Evolutionary conservation across 1,140 invertebrate genomes (phyloP), one percentile per base, ranked within the genome.

Genomic region (Drosophila obscura): DNA sequence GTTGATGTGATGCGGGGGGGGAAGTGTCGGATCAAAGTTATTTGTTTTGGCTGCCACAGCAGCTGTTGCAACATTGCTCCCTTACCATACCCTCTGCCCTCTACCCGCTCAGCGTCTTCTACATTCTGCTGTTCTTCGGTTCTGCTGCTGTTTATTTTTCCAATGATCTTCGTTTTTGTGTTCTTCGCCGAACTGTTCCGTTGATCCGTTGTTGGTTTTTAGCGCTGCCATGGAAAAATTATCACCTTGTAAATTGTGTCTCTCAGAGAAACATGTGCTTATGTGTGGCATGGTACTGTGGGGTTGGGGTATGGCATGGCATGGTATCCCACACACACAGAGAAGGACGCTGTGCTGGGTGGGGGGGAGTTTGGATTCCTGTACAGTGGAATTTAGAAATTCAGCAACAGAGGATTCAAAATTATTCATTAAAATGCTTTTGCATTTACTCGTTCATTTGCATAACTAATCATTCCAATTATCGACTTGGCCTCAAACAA

Each of bases 11-110:
- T 19, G 31, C 31, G 35, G 2, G 4, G 69, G 49, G 67, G 74
- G 62, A 75, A 65, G 64, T 83, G 80, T 84, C 82, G 81, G 82
- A 81, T 52, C 62, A 59, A 73, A 87, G 61, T 58, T 85, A 85
- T 85, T 85, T 85, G 74, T 72, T 65, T 78, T 75, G 57, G 56
- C 76, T 82, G 74, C 78, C 57, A 48, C 52, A 58, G 69, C 79
- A 83, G 80, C 80, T 82, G 80, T 79, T 82, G 65, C 52, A 64
- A 57, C 46, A 39, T 39, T 13, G 61, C 64, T 67, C 64, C 28
- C 13, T 15, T 16, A 7, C 28, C 13, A 9, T 16, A 7, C 1
- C 4, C 39, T 26, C 31, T 13, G 0, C 56, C 5, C 5, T 16
- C 28, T 1, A 5, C n/a, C 7, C n/a, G 6, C 8, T 8, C 31